Evolutionary conservation across 2,888 invertebrate genomes (phyloP).

Genomic region (Odiellus spinosus): DNA sequence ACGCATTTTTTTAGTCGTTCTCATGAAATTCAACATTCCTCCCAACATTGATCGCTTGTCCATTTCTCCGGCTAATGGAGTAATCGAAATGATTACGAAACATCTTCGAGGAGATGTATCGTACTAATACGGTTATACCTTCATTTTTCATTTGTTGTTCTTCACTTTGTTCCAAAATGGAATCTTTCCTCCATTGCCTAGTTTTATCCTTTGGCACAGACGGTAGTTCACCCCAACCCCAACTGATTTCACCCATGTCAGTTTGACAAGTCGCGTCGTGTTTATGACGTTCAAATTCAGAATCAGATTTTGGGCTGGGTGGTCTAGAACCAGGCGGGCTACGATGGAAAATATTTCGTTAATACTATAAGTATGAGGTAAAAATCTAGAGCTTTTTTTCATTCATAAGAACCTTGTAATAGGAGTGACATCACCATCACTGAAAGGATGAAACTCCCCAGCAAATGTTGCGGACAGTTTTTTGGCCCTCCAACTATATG

Average conservation of each 20-base stretch:
- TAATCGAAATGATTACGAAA: no score
- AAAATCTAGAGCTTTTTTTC: no score
- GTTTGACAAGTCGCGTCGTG: slow-evolving; percentile 16
- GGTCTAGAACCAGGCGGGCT: slow-evolving; percentile 44
- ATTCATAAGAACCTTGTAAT: slow-evolving; percentile 13
- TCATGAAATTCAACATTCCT: slow-evolving; percentile 87
- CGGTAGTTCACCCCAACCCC: slow-evolving; percentile 83
- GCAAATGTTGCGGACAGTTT: slow-evolving; percentile 13
- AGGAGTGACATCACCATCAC: slow-evolving; percentile 54
- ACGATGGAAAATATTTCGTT: slow-evolving; percentile 1
- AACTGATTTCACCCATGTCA: slow-evolving; percentile 30
- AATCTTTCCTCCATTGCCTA: no score
- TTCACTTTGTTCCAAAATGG: no score
- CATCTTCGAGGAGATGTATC: not conserved
- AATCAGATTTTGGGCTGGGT: slow-evolving; percentile 80
- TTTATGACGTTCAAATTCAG: slow-evolving; percentile 56
- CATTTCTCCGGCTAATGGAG: slow-evolving; percentile 22
- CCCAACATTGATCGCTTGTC: slow-evolving; percentile 58
- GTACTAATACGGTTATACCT: not conserved
- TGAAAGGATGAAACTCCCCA: slow-evolving; percentile 67
- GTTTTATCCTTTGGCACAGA: slow-evolving; percentile 34
- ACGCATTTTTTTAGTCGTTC: slow-evolving; percentile 25
- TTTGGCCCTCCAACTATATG: slow-evolving; percentile 7
- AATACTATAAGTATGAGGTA: no score
- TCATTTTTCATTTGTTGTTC: no score